Evolutionary conservation across 2,113 vertebrate species (phyloP).

Genomic region (Spea bombifrons): DNA sequence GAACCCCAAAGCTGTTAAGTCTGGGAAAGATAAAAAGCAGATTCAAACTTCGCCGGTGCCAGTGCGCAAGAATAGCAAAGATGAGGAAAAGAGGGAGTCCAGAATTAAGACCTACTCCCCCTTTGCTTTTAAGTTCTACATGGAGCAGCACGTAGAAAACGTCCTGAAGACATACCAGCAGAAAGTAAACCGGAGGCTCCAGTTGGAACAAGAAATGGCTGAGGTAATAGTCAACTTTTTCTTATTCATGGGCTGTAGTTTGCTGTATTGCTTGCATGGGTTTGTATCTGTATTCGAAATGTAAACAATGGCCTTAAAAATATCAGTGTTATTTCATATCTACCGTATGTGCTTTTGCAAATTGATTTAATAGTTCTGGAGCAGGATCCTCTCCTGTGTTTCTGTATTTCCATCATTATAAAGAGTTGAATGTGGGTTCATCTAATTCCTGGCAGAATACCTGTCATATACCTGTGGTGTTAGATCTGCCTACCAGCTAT

Average conservation of each 20-base stretch:
- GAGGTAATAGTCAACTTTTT: constrained; percentile 71
- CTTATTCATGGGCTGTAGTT: not conserved
- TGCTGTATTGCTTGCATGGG: not conserved
- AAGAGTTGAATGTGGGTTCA: no score
- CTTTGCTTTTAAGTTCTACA: constrained; percentile 97
- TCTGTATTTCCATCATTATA: no score
- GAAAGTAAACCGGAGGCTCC: constrained; percentile 88
- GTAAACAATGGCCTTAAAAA: no score
- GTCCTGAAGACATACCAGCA: constrained; percentile 97
- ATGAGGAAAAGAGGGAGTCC: constrained; percentile 93
- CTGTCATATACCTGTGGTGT: no score
- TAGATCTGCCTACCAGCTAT: no score
- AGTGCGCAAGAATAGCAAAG: constrained; percentile 81
- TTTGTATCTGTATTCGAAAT: no score
- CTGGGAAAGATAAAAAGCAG: constrained; percentile 89
- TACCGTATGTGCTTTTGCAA: no score
- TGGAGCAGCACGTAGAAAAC: constrained; percentile 98
- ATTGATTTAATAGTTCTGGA: no score
- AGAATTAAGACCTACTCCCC: constrained; percentile 98
- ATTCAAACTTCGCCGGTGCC: constrained; percentile 95
- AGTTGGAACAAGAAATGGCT: constrained; percentile 97
- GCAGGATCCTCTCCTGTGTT: no score
- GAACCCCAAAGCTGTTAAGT: constrained; percentile 73
- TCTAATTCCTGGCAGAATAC: no score
- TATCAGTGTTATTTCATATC: no score